Conservation (phyloP, 2,888 invertebrate species). For the Orthosia incerta region DNA sequence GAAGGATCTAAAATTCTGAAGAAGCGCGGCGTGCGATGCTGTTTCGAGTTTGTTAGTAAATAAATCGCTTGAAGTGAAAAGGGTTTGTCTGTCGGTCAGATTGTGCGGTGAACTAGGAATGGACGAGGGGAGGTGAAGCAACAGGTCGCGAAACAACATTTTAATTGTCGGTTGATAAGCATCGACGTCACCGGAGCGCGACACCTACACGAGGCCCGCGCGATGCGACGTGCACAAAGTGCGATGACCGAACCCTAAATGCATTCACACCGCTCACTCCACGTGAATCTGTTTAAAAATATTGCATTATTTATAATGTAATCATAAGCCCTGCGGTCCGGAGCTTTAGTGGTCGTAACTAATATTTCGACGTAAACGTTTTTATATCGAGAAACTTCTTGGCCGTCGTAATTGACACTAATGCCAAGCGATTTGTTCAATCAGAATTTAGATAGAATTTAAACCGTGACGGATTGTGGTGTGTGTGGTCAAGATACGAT, state of each 20-base stretch:
- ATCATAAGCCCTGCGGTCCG: constrained; percentile 50
- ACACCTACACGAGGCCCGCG: constrained; percentile 77
- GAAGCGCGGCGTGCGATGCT: constrained; percentile 56
- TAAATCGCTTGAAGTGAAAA: constrained; percentile 62
- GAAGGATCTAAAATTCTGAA: constrained; percentile 10
- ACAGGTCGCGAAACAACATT: constrained; percentile 90
- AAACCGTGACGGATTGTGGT: constrained; percentile 47
- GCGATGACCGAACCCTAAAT: constrained; percentile 87
- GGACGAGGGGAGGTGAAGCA: constrained; percentile 80
- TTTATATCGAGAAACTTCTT: constrained; percentile 45
- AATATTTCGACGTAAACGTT: constrained; percentile 53
- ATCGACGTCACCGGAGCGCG: constrained; percentile 88
- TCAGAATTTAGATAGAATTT: constrained; percentile 53
- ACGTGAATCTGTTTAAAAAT: constrained; percentile 65
- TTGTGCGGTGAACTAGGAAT: constrained; percentile 72
- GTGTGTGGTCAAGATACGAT: constrained; percentile 57
- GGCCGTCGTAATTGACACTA: constrained; percentile 55
- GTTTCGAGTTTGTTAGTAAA: constrained; percentile 69
- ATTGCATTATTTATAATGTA: constrained; percentile 66
- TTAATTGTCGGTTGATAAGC: constrained; percentile 89
- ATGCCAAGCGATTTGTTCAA: constrained; percentile 58
- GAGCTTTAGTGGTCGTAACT: constrained; percentile 52
- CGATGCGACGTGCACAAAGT: constrained; percentile 75
- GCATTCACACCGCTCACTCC: constrained; percentile 76
- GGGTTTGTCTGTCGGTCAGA: constrained; percentile 73